Evolutionary conservation across 2,113 vertebrate species (phyloP).

Genomic region (Myrmecophaga tridactyla): DNA sequence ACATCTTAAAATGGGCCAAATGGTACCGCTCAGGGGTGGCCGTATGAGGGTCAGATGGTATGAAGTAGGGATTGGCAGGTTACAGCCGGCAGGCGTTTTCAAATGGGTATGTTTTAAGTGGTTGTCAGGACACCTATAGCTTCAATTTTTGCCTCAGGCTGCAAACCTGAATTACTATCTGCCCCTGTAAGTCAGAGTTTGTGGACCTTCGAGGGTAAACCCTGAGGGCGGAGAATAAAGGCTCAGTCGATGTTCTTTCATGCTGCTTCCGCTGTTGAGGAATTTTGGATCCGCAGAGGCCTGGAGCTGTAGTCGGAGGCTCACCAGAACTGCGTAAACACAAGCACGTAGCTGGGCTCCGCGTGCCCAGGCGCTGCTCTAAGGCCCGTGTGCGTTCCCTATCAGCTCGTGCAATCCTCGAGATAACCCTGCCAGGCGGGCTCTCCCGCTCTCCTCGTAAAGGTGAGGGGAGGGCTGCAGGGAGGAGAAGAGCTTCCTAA

Average conservation of each 20-base stretch:
- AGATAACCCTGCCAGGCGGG: neutral
- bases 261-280: neutral
- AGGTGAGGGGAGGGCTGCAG: neutral
- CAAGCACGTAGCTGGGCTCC: neutral
- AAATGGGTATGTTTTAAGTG: neutral
- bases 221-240: neutral
- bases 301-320: neutral
- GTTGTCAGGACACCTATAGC: neutral
- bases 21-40: neutral
- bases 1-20: neutral
- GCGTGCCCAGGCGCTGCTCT: neutral
- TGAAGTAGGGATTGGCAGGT: neutral
- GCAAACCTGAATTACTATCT: neutral
- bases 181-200: neutral
- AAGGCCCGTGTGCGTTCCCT: neutral
- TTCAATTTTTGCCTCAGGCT: neutral
- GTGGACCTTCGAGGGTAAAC: neutral
- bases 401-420: neutral
- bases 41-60: neutral
- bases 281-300: neutral
- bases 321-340: neutral
- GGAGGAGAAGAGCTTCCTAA: neutral
- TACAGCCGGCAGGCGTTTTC: neutral
- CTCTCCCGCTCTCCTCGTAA: neutral
- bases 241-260: neutral